Conservation (phyloP, 2,888 invertebrate species). For the Drosophila bunnanda region DNA sequence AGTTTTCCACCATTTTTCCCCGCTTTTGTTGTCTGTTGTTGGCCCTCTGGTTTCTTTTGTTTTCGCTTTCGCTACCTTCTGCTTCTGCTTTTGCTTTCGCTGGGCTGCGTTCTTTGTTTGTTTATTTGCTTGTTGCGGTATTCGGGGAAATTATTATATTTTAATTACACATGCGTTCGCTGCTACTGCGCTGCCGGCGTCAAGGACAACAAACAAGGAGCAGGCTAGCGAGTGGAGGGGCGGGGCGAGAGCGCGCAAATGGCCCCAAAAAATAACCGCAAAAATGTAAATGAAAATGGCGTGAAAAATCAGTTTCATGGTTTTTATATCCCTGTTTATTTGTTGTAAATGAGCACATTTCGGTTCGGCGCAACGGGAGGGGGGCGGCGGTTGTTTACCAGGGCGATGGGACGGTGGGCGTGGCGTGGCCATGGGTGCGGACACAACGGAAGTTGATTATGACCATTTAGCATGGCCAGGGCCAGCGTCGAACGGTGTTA, state of each 20-base stretch:
- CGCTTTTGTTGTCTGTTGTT: constrained; percentile 14
- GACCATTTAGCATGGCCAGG: constrained; percentile 73
- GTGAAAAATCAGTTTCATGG: constrained; percentile 81
- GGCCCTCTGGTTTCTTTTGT: constrained; percentile 29
- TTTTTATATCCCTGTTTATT: constrained; percentile 78
- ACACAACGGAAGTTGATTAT: constrained; percentile 72
- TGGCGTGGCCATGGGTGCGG: constrained; percentile 42
- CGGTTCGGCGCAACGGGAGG: constrained; percentile 18
- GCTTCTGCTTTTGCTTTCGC: constrained; percentile 34
- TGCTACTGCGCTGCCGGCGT: constrained; percentile 17
- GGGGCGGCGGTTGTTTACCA: constrained; percentile 7
- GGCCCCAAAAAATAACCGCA: constrained; percentile 45
- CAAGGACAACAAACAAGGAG: constrained; percentile 56
- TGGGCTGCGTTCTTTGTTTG: constrained; percentile 26
- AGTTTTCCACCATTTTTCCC: constrained; percentile 6
- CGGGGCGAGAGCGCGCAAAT: constrained; percentile 16
- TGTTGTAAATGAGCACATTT: constrained; percentile 72
- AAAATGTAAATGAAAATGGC: constrained; percentile 78
- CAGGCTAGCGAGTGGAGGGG: neutral
- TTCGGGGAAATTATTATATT: constrained; percentile 76
- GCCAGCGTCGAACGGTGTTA: constrained; percentile 15
- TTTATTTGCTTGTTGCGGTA: constrained; percentile 54
- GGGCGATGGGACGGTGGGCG: neutral
- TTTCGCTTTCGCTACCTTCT: constrained; percentile 34
- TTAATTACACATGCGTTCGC: constrained; percentile 77